Conservation (phyloP, 2,113 vertebrate species). For the Cottus gobio region DNA sequence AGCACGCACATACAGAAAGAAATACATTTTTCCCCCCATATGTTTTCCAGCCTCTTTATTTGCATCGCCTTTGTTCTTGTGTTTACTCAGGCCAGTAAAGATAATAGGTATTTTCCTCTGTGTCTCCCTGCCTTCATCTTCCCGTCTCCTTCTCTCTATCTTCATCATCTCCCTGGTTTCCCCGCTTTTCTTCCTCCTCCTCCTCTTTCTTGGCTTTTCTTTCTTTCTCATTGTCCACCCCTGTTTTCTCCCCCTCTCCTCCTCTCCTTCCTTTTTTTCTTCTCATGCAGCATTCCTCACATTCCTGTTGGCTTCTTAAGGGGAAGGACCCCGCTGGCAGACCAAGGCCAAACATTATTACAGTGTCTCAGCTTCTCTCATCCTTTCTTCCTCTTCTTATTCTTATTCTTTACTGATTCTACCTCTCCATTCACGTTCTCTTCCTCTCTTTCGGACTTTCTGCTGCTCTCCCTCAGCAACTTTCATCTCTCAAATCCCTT, state of each 20-base stretch:
- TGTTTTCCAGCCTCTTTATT: constrained; percentile 62
- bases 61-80: constrained; percentile 61
- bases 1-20: neutral
- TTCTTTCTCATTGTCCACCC: constrained; percentile 55
- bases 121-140: constrained; percentile 38
- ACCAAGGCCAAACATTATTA: constrained; percentile 79
- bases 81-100: constrained; percentile 62
- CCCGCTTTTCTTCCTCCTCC: constrained; percentile 14
- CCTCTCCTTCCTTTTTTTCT: constrained; percentile 65
- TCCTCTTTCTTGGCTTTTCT: constrained; percentile 30
- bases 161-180: constrained; percentile 23
- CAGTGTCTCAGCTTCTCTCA: constrained; percentile 23
- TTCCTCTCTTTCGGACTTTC: neutral
- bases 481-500: neutral
- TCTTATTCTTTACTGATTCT: neutral
- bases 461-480: neutral
- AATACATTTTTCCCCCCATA: constrained; percentile 42
- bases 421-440: neutral
- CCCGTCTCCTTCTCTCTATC: constrained; percentile 26
- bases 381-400: constrained; percentile 9
- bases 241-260: constrained; percentile 46
- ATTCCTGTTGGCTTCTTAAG: constrained; percentile 82
- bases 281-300: constrained; percentile 78
- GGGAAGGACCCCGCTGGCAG: constrained; percentile 80
- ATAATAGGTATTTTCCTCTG: constrained; percentile 65